Conservation (phyloP, 2,888 invertebrate species). For the Acronicta leporina region DNA sequence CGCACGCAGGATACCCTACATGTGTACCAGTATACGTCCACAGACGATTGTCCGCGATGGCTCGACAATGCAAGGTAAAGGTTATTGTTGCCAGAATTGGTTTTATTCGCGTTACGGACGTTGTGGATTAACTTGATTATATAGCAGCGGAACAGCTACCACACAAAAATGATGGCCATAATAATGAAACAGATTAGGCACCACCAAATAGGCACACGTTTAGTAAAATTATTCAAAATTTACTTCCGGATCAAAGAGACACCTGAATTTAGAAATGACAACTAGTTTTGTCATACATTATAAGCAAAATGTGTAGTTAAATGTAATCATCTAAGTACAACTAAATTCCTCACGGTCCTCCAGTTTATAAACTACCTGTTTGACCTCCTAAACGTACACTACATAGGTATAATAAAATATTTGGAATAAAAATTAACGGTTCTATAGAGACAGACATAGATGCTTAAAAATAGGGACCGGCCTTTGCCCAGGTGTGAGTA, state of each 20-base stretch:
- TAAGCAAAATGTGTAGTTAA: neutral
- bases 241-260: conserved; percentile 46
- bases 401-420: too few relatives aligned
- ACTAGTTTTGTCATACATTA: conserved; percentile 7
- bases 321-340: neutral
- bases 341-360: neutral
- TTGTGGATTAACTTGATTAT: conserved; percentile 66
- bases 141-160: conserved; percentile 53
- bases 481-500: too few relatives aligned
- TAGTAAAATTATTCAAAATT: conserved; percentile 46
- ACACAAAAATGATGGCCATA: conserved; percentile 33
- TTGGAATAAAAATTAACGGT: too few relatives aligned
- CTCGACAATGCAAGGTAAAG: conserved; percentile 83
- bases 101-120: conserved; percentile 70
- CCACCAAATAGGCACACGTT: conserved; percentile 33
- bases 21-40: conserved; percentile 28
- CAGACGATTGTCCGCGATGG: conserved; percentile 59
- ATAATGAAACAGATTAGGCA: conserved; percentile 37
- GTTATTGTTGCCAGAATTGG: conserved; percentile 80
- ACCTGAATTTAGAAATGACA: conserved; percentile 36
- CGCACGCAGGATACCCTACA: conserved; percentile 58
- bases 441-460: too few relatives aligned
- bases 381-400: neutral
- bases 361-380: neutral
- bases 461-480: too few relatives aligned